Evolutionary conservation across 2,888 invertebrate genomes (phyloP).

Genomic region (Camponotus fellah): DNA sequence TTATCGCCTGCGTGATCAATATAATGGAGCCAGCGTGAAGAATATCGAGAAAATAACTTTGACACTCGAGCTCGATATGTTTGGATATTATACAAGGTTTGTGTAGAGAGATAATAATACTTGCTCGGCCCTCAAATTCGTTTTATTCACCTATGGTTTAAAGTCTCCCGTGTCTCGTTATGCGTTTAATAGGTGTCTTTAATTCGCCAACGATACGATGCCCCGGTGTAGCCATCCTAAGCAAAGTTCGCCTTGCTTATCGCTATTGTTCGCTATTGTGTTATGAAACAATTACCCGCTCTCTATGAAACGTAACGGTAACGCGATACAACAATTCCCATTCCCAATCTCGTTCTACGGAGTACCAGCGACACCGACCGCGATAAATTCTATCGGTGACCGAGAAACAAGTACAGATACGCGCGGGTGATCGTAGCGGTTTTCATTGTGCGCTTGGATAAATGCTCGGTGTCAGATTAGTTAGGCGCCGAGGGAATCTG

Average conservation of each 20-base stretch:
- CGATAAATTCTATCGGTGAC: conserved; percentile 59
- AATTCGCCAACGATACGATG: conserved; percentile 1
- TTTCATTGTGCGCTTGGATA: conserved; percentile 65
- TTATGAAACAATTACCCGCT: conserved; percentile 49
- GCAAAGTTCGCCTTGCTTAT: conserved; percentile 14
- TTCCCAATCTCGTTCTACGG: background rate
- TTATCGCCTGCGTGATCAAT: background rate
- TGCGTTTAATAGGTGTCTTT: background rate
- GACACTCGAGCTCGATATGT: conserved; percentile 13
- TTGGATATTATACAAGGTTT: conserved; percentile 11
- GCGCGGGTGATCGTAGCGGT: conserved; percentile 39
- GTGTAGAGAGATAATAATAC: background rate
- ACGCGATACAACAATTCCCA: conserved; percentile 46
- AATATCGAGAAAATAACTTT: conserved; percentile 15
- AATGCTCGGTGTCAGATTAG: conserved; percentile 45
- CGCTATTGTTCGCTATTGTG: conserved; percentile 24
- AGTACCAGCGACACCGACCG: background rate
- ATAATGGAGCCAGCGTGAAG: background rate
- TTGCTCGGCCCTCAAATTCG: conserved; percentile 32
- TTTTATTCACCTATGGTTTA: background rate
- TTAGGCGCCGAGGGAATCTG: conserved; percentile 30
- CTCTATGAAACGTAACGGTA: conserved; percentile 63
- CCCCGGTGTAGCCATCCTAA: background rate
- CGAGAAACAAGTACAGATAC: conserved; percentile 23
- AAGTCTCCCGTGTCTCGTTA: conserved; percentile 1